Evolutionary conservation across 2,113 vertebrate species (phyloP).

Genomic region (Clarias gariepinus): DNA sequence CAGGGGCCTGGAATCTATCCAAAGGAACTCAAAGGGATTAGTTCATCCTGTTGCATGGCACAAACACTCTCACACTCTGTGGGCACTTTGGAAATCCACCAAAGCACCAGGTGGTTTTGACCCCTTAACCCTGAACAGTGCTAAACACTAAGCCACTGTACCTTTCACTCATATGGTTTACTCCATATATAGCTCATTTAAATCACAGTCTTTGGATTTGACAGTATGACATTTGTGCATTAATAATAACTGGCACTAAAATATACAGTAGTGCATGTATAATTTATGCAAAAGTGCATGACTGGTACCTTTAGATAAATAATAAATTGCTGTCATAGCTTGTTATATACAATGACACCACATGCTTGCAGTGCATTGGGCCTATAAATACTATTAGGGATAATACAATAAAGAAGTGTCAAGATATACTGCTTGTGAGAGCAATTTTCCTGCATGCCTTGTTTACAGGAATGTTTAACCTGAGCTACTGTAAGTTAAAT

Average conservation of each 20-base stretch:
- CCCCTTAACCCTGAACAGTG: too few relatives aligned
- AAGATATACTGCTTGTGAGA: background rate
- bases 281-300: background rate
- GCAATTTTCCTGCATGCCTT: background rate
- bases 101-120: too few relatives aligned
- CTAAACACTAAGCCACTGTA: too few relatives aligned
- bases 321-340: background rate
- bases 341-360: background rate
- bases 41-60: too few relatives aligned
- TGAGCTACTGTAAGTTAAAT: background rate
- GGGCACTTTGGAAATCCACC: too few relatives aligned
- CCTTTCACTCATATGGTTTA: background rate
- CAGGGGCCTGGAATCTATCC: too few relatives aligned
- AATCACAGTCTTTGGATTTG: background rate
- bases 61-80: too few relatives aligned
- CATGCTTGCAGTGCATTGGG: background rate
- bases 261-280: background rate
- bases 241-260: background rate
- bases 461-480: background rate
- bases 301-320: slow-evolving; percentile 1
- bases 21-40: too few relatives aligned
- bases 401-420: background rate
- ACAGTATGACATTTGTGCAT: background rate
- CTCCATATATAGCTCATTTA: background rate
- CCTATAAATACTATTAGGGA: background rate